phyloP scores from a whole-genome alignment of 2,797 vertebrate species.

The Syngnathus rostellatus region DNA sequence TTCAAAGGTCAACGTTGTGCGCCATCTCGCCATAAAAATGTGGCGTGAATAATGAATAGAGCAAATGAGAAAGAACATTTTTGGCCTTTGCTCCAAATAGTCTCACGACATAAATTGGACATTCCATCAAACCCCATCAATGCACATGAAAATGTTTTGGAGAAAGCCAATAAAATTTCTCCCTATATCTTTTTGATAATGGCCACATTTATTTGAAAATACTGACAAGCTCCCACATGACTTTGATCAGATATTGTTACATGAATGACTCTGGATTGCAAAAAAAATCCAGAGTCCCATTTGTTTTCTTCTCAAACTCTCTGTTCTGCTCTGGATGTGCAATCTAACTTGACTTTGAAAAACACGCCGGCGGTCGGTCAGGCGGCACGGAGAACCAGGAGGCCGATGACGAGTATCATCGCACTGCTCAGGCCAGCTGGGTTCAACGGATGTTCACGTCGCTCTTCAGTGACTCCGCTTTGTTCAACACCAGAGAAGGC shows the following conservation, averaged over 20 bases:
- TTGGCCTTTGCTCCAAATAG: background rate
- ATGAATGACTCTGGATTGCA: background rate
- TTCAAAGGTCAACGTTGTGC: background rate
- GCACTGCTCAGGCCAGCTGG: constrained; percentile 84
- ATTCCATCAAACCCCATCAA: too few species aligned
- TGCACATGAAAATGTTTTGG: background rate
- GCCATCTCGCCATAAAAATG: background rate
- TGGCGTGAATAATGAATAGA: background rate
- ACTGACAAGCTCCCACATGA: background rate
- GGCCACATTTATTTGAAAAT: background rate
- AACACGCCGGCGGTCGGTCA: constrained; percentile 21
- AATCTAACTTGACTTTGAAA: background rate
- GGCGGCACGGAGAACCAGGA: constrained; percentile 75
- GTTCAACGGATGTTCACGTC: constrained; percentile 89
- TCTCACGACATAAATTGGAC: too few species aligned
- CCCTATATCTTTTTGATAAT: background rate
- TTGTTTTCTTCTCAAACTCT: too few species aligned
- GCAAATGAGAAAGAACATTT: background rate
- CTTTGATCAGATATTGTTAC: background rate
- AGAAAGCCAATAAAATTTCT: background rate
- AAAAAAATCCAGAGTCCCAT: too few species aligned
- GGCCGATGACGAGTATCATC: constrained; percentile 67
- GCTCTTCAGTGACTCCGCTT: constrained; percentile 78
- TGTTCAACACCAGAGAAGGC: constrained; percentile 95
- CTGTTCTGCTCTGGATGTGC: background rate